Evolutionary conservation across 2,113 vertebrate genomes (phyloP), one percentile per base, ranked within the genome.

Genomic region (Galbula dea): DNA sequence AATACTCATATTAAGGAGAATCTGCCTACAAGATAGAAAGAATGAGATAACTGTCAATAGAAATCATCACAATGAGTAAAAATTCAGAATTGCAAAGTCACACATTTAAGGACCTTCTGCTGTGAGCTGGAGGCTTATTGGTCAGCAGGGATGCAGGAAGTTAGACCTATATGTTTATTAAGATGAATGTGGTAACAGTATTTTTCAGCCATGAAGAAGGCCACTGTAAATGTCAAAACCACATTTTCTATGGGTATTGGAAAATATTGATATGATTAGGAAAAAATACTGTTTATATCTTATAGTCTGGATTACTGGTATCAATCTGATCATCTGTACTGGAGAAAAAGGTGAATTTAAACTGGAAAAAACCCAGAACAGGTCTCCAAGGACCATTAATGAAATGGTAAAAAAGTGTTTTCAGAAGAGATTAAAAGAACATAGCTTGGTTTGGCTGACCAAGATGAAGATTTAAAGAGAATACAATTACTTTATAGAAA

Each of bases 401-500:
- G 39, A 48, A 75, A 65, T 52, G 20, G 27, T 61, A 39, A 83
- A 91, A 71, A 83, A 15, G 30, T 75, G 69, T 87, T 41, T 75
- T 37, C 65, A 82, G 71, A 63, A 43, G 32, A 74, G 11, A 72
- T 86, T 91, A 85, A 49, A 93, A 63, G 58, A 91, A 69, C 1
- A 12, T 79, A 49, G 30, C 54, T 73, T 52, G 17, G 19, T 90
- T 76, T 88, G 72, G 24, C 88, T 88, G 46, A 90, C 63, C 72
- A 66, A 83, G 58, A 51, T 66, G 54, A 93, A 76, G 75, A 73
- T 73, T 85, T 41, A 76, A 59, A 79, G 41, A 79, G 24, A 30
- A 61, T 82, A 75, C 51, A 52, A 82, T 61, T 82, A 59, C 74
- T 72, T 86, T 89, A 48, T 79, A 91, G 90, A 88, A 94, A 55